phyloP scores from a whole-genome alignment of 2,113 vertebrate genomes.

The Madoqua kirkii region DNA sequence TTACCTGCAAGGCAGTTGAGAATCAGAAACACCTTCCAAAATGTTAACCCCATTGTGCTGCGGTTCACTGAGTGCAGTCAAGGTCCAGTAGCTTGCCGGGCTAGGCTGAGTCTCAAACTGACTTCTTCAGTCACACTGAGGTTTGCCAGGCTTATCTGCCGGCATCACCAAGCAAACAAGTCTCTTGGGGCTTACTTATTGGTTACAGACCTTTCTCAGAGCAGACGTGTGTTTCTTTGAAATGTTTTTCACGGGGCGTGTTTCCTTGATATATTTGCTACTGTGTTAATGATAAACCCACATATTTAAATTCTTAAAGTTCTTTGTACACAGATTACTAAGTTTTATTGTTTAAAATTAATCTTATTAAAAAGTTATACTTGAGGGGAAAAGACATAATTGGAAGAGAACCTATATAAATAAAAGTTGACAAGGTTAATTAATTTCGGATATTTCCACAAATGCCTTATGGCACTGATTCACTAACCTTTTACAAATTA shows the following conservation, averaged over 20 bases:
- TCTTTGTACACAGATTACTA: slow-evolving; percentile 59
- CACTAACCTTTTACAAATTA: slow-evolving; percentile 44
- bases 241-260: slow-evolving; percentile 59
- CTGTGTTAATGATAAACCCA: slow-evolving; percentile 74
- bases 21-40: slow-evolving; percentile 61
- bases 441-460: slow-evolving; percentile 46
- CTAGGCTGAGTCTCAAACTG: slow-evolving; percentile 42
- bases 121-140: slow-evolving; percentile 40
- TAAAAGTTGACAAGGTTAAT: slow-evolving; percentile 44
- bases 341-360: slow-evolving; percentile 52
- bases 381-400: not conserved
- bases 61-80: not conserved
- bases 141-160: slow-evolving; percentile 63
- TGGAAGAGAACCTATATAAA: slow-evolving; percentile 10
- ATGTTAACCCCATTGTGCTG: slow-evolving; percentile 22
- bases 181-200: slow-evolving; percentile 48
- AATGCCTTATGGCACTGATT: not conserved
- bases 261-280: slow-evolving; percentile 70
- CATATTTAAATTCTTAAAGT: slow-evolving; percentile 45
- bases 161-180: slow-evolving; percentile 60
- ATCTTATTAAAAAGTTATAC: slow-evolving; percentile 42
- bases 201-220: slow-evolving; percentile 48
- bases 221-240: slow-evolving; percentile 66
- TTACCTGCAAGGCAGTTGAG: slow-evolving; percentile 66
- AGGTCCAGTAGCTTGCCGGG: not conserved